phyloP scores from a whole-genome alignment of 2,888 invertebrate species.

The Biston betularia region DNA sequence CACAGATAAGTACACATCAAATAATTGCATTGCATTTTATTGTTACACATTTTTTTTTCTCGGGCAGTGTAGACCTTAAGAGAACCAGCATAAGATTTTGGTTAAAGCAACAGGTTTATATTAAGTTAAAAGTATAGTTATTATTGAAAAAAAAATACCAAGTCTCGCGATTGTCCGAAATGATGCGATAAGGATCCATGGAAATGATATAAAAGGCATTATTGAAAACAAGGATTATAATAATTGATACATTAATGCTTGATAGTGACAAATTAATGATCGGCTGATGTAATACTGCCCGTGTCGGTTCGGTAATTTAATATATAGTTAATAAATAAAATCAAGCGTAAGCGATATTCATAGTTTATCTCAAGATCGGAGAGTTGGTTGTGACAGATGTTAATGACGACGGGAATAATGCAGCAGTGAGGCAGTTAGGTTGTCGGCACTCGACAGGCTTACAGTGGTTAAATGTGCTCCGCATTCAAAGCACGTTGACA shows the following conservation, averaged over 20 bases:
- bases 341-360: conserved; percentile 27
- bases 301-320: conserved; percentile 15
- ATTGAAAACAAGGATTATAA: conserved; percentile 29
- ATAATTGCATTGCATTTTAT: too few relatives aligned
- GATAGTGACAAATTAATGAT: conserved; percentile 27
- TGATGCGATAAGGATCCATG: conserved; percentile 14
- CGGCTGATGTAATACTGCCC: conserved; percentile 28
- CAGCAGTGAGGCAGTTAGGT: conserved; percentile 35
- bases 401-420: conserved; percentile 36
- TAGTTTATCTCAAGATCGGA: conserved; percentile 31
- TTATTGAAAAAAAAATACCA: background rate
- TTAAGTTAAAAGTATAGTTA: background rate
- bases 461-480: conserved; percentile 68
- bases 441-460: conserved; percentile 52
- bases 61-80: too few relatives aligned
- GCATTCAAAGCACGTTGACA: conserved; percentile 80
- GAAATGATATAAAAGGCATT: conserved; percentile 22
- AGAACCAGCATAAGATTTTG: too few relatives aligned
- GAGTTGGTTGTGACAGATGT: conserved; percentile 36
- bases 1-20: too few relatives aligned
- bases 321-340: conserved; percentile 6
- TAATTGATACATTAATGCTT: conserved; percentile 37
- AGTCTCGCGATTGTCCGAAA: conserved; percentile 7
- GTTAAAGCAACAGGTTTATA: too few relatives aligned
- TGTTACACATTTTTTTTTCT: too few relatives aligned